Evolutionary conservation across 2,113 vertebrate species (phyloP).

Genomic region (Lates calcarifer): DNA sequence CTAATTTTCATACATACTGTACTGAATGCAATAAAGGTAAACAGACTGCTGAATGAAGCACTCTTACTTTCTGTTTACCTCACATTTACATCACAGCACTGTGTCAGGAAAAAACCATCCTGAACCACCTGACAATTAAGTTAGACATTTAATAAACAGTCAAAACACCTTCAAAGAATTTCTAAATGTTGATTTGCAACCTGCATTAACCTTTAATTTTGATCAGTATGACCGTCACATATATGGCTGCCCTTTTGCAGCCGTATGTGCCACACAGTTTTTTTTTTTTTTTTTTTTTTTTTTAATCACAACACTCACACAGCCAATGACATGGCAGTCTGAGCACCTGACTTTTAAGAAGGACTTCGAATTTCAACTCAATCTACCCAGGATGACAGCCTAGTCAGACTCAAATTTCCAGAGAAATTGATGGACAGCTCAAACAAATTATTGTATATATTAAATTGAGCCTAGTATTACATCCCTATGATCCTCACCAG

Average conservation of each 20-base stretch:
- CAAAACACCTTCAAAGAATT: conserved; percentile 40
- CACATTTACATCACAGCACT: not conserved
- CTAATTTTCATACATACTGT: conserved; percentile 31
- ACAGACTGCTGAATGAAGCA: conserved; percentile 34
- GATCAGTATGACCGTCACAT: conserved; percentile 33
- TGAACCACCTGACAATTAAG: conserved; percentile 24
- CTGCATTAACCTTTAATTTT: conserved; percentile 54
- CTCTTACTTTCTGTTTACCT: conserved; percentile 13
- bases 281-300: not conserved
- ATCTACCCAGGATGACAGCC: conserved; percentile 8
- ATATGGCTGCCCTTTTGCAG: conserved; percentile 27
- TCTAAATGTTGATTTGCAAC: conserved; percentile 41
- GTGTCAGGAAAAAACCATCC: conserved; percentile 25
- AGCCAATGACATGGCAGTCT: conserved; percentile 10
- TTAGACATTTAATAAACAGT: conserved; percentile 20
- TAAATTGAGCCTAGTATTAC: conserved; percentile 9
- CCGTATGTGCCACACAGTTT: not conserved
- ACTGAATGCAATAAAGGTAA: conserved; percentile 43
- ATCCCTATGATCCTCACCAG: conserved; percentile 6
- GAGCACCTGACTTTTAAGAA: conserved; percentile 14
- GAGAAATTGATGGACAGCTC: conserved; percentile 41
- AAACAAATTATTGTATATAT: not conserved
- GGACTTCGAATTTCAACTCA: conserved; percentile 30
- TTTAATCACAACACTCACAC: conserved; percentile 7
- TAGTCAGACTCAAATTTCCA: conserved; percentile 15